phyloP scores from a whole-genome alignment of 2,888 invertebrate species.

The Drosophila birchii region DNA sequence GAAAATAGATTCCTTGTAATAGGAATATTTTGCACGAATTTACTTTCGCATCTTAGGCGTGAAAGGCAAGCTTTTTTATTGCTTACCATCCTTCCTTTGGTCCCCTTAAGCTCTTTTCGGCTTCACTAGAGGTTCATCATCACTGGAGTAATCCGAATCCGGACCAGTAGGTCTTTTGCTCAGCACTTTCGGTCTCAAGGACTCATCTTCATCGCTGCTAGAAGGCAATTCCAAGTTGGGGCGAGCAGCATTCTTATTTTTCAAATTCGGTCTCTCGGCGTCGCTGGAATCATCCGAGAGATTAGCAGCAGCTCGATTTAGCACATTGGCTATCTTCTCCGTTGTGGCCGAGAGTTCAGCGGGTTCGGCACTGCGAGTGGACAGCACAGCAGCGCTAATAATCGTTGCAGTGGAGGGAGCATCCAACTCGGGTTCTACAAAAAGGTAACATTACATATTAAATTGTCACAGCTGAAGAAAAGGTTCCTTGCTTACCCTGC shows the following conservation, averaged over 20 bases:
- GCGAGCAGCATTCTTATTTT: background rate
- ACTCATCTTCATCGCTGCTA: slow-evolving; percentile 6
- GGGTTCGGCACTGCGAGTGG: slow-evolving; percentile 16
- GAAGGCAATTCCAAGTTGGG: background rate
- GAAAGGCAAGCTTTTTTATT: background rate
- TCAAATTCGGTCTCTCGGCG: background rate
- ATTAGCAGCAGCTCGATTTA: background rate
- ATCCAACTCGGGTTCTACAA: slow-evolving; percentile 36
- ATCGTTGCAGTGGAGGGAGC: slow-evolving; percentile 34
- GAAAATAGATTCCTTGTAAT: background rate
- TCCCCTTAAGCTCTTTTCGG: slow-evolving; percentile 8
- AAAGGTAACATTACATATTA: too few relatives aligned
- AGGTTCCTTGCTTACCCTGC: slow-evolving; percentile 15
- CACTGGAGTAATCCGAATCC: slow-evolving; percentile 20
- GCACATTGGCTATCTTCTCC: slow-evolving; percentile 30
- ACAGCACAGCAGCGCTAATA: slow-evolving; percentile 39
- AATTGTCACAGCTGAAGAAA: background rate
- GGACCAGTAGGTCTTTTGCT: background rate
- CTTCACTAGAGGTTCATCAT: slow-evolving; percentile 17
- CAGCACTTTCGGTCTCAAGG: background rate
- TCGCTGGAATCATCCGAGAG: slow-evolving; percentile 3
- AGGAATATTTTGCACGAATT: background rate
- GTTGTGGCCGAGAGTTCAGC: slow-evolving; percentile 6
- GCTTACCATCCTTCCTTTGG: background rate
- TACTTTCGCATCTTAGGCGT: background rate